phyloP scores from a whole-genome alignment of 2,113 vertebrate genomes.

The Sinocyclocheilus rhinocerous region DNA sequence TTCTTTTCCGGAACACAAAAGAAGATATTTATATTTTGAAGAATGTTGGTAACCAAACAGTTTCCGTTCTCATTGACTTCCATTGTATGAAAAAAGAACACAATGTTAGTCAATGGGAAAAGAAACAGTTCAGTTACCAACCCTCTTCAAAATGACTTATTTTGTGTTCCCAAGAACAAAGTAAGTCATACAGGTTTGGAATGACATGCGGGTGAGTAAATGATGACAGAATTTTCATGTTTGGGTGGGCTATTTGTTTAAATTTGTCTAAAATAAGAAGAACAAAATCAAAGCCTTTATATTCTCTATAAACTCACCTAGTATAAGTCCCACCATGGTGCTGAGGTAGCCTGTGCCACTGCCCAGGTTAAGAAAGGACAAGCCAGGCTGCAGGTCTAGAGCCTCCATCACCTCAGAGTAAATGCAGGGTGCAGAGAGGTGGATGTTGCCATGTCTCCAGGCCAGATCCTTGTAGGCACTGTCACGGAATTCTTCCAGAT shows the following conservation, averaged over 20 bases:
- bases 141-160: background rate
- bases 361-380: constrained; percentile 87
- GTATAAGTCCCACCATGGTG: constrained; percentile 89
- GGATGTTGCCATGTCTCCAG: constrained; percentile 88
- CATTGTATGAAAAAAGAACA: too few relatives aligned
- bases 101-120: background rate
- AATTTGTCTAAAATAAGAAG: too few relatives aligned
- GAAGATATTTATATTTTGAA: background rate
- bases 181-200: background rate
- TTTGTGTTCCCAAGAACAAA: background rate
- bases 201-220: background rate
- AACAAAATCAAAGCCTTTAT: background rate
- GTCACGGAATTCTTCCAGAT: constrained; percentile 86
- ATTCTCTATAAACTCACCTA: constrained; percentile 75
- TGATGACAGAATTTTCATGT: background rate
- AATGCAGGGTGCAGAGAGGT: constrained; percentile 89
- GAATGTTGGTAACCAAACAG: background rate
- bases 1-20: background rate
- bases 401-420: constrained; percentile 93
- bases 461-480: constrained; percentile 88
- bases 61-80: background rate
- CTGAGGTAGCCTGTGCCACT: constrained; percentile 90
- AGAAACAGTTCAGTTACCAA: background rate
- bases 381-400: constrained; percentile 84
- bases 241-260: too few relatives aligned